Evolutionary conservation across 2,113 vertebrate genomes (phyloP).

Genomic region (Heterotilapia buettikoferi): DNA sequence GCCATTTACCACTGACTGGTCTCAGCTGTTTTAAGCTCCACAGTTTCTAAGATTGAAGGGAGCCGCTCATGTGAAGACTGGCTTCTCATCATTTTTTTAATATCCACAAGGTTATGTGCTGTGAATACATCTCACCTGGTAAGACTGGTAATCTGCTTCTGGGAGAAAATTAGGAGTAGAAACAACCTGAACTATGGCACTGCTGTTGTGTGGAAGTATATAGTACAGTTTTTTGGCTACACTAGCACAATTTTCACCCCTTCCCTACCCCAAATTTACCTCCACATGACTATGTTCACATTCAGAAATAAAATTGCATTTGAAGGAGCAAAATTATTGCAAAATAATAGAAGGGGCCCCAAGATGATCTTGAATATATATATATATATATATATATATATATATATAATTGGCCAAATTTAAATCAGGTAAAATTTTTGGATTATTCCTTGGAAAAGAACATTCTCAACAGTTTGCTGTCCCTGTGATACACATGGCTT

Average conservation of each 20-base stretch:
- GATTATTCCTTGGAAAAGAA: not conserved
- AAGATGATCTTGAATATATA: not conserved
- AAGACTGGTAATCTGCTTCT: not conserved
- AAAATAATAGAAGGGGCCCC: not conserved
- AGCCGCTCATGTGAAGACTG: rapidly evolving
- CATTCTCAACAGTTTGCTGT: not conserved
- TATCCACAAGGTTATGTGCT: not conserved
- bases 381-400: no score
- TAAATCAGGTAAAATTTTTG: not conserved
- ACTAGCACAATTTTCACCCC: rapidly evolving
- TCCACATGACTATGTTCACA: not conserved
- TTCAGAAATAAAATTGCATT: not conserved
- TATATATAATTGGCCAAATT: not conserved
- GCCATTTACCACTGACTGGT: not conserved
- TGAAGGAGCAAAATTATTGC: not conserved
- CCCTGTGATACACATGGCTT: not conserved
- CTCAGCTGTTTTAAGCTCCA: not conserved
- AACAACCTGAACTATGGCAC: not conserved
- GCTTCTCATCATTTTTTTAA: rapidly evolving
- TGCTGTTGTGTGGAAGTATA: not conserved
- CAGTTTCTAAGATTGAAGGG: not conserved
- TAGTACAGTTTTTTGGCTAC: rapidly evolving
- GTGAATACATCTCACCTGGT: not conserved
- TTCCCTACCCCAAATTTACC: rapidly evolving
- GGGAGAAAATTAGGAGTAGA: not conserved